Percentiles rank a stretch among this genome's conserved stretches.
Conservation (phyloP, 2,113 vertebrate species). For the human region GRCh38 chr9:118968501-118969000, state of each 20-base stretch:
- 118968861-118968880: background rate
- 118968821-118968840: background rate
- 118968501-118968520: background rate
- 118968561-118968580: constrained; percentile 9
- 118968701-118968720: background rate
- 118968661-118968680: background rate
- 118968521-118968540: background rate
- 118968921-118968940: background rate
- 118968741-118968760: background rate
- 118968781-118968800: background rate
- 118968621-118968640: background rate
- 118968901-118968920: background rate
- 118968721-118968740: background rate
- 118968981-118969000: background rate
- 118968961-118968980: no score
- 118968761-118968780: background rate
- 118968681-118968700: background rate
- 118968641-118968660: background rate
- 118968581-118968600: background rate
- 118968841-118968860: background rate
- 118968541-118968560: background rate
- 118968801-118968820: background rate
- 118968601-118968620: background rate
- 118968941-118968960: background rate
- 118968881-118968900: background rate